phyloP scores from a whole-genome alignment of 1,140 invertebrate genomes.

The Colletes gigas region DNA sequence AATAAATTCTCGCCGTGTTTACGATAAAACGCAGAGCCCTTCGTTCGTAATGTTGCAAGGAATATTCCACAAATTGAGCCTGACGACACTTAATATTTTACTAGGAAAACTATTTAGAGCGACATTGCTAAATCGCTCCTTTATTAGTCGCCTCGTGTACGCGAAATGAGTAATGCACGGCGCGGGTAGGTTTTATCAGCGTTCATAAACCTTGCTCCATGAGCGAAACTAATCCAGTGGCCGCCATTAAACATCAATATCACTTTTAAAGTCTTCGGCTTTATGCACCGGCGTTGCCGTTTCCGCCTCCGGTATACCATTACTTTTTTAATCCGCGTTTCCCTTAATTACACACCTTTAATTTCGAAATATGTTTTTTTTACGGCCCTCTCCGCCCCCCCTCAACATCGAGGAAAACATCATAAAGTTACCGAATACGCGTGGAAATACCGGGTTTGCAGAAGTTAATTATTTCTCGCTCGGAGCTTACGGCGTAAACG shows the following conservation, averaged over 20 bases:
- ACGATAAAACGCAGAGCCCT: not conserved
- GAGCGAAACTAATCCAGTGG: slow-evolving; percentile 26
- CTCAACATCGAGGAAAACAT: not conserved
- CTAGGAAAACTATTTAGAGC: not conserved
- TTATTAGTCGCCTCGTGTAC: not conserved
- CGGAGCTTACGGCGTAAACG: no score
- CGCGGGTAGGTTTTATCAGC: slow-evolving; percentile 16
- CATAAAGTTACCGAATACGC: not conserved
- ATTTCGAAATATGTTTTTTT: not conserved
- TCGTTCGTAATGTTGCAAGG: no score
- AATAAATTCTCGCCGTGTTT: not conserved
- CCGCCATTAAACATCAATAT: slow-evolving; percentile 29
- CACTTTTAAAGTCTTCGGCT: slow-evolving; percentile 21
- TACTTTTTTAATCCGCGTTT: not conserved
- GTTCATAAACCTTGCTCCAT: slow-evolving; percentile 5
- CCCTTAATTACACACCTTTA: not conserved
- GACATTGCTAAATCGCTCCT: not conserved
- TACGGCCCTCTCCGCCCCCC: no score
- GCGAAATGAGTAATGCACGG: not conserved
- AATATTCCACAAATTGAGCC: not conserved
- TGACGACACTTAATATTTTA: not conserved
- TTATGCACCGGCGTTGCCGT: not conserved
- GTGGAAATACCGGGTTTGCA: no score
- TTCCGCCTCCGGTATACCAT: not conserved
- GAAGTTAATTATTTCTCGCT: no score